Conservation (phyloP, 2,888 invertebrate genomes). For the Perizoma affinitatum region DNA sequence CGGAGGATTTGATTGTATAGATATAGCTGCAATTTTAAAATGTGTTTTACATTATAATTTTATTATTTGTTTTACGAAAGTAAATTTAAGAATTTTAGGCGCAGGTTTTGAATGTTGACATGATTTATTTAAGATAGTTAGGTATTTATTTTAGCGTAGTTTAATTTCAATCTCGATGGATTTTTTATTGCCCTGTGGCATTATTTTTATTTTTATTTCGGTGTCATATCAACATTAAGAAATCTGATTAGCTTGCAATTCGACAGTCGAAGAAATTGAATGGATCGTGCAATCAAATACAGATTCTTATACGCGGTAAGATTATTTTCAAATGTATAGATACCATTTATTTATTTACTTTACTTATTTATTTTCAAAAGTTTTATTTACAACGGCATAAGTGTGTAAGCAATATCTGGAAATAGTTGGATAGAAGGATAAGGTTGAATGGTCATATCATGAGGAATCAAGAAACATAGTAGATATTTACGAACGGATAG, state of each 20-base stretch:
- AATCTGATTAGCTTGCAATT: constrained; percentile 57
- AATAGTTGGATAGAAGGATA: constrained; percentile 63
- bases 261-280: constrained; percentile 52
- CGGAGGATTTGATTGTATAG: constrained; percentile 81
- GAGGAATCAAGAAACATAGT: constrained; percentile 66
- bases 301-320: constrained; percentile 52
- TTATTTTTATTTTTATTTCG: constrained; percentile 62
- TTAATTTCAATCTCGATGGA: constrained; percentile 72
- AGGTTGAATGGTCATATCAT: constrained; percentile 79
- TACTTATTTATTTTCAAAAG: constrained; percentile 44
- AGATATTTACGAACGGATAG: constrained; percentile 64
- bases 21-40: constrained; percentile 82
- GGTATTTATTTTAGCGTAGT: constrained; percentile 84
- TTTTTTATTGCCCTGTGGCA: constrained; percentile 62
- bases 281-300: constrained; percentile 66
- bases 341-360: constrained; percentile 42
- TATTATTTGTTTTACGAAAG: constrained; percentile 82
- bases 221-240: constrained; percentile 69
- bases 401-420: constrained; percentile 71
- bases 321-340: constrained; percentile 46
- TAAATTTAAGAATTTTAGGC: constrained; percentile 79
- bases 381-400: constrained; percentile 54
- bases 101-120: constrained; percentile 80
- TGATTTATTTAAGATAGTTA: constrained; percentile 83
- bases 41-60: constrained; percentile 84